A percentile compares a stretch with the other conserved stretches of the same genome.
phyloP scores from a whole-genome alignment of 2,888 invertebrate species.

The Troglohyphantes excavatus region DNA sequence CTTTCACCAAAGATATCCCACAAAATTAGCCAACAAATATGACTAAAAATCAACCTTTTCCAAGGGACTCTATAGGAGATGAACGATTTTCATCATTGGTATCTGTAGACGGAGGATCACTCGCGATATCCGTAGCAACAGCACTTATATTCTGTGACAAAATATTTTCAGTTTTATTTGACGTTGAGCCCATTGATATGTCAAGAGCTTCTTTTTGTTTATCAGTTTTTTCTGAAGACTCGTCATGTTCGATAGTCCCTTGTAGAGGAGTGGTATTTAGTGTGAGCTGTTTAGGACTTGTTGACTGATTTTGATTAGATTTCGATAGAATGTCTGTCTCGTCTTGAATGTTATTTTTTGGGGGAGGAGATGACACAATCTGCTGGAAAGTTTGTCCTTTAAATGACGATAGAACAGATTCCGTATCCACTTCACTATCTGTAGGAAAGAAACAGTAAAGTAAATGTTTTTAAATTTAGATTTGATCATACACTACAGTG shows the following conservation, averaged over 20 bases:
- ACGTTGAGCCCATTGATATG: slow-evolving; percentile 1
- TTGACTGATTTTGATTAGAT: slow-evolving; percentile 30
- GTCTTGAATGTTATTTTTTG: background rate
- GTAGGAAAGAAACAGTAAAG: background rate
- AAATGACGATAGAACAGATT: background rate
- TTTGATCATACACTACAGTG: no score
- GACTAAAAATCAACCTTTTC: slow-evolving; percentile 71
- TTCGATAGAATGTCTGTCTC: background rate
- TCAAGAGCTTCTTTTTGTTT: slow-evolving; percentile 6
- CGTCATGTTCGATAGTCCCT: background rate
- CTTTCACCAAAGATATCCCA: slow-evolving; percentile 13
- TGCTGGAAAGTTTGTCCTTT: background rate
- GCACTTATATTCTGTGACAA: slow-evolving; percentile 23
- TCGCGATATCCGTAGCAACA: slow-evolving; percentile 16
- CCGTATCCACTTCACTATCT: slow-evolving; percentile 25
- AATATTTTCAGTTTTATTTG: slow-evolving; percentile 35
- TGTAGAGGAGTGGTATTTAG: background rate
- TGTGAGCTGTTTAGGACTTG: background rate
- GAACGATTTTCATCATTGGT: slow-evolving; percentile 63
- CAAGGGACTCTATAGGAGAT: slow-evolving; percentile 67
- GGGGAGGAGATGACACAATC: background rate
- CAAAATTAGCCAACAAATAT: slow-evolving; percentile 18
- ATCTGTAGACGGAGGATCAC: slow-evolving; percentile 38
- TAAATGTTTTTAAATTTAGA: no score
- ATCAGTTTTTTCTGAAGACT: background rate